Conservation (phyloP, 2,888 invertebrate species). For the Oithona nana region DNA sequence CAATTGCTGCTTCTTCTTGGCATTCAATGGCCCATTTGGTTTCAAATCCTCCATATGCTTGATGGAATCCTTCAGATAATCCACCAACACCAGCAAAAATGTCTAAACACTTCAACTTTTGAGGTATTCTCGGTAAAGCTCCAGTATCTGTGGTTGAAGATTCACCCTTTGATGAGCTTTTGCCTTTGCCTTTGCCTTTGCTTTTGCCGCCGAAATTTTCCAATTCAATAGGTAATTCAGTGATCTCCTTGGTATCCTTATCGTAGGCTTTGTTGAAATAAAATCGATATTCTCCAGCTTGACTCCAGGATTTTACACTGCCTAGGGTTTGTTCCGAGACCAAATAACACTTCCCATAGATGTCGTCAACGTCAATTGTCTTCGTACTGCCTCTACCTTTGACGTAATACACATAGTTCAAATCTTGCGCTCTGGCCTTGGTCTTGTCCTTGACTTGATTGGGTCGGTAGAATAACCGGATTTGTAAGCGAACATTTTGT, state of each 20-base stretch:
- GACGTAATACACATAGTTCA: slow-evolving; percentile 3
- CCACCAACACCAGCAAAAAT: slow-evolving; percentile 75
- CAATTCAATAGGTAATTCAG: slow-evolving; percentile 19
- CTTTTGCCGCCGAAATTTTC: slow-evolving; percentile 24
- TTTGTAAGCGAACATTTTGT: not conserved
- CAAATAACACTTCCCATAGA: not conserved
- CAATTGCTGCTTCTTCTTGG: slow-evolving; percentile 53
- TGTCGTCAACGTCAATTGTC: not conserved
- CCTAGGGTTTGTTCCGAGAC: not conserved
- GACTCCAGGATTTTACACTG: not conserved
- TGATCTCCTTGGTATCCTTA: slow-evolving; percentile 18
- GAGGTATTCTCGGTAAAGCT: slow-evolving; percentile 23
- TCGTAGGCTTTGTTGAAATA: not conserved
- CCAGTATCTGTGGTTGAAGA: slow-evolving; percentile 22
- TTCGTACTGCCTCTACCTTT: not conserved
- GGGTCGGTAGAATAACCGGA: not conserved
- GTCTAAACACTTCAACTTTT: slow-evolving; percentile 46
- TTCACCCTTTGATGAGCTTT: slow-evolving; percentile 36
- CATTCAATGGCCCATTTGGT: slow-evolving; percentile 65
- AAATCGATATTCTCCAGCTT: slow-evolving; percentile 2
- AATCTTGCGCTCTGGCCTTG: not conserved
- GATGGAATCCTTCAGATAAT: slow-evolving; percentile 37
- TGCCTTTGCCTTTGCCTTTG: slow-evolving; percentile 47
- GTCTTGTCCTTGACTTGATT: not conserved
- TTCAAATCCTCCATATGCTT: slow-evolving; percentile 44